Evolutionary conservation across 2,888 invertebrate species (phyloP), one percentile per base, ranked within the genome.

Genomic region (Acronicta leporina): DNA sequence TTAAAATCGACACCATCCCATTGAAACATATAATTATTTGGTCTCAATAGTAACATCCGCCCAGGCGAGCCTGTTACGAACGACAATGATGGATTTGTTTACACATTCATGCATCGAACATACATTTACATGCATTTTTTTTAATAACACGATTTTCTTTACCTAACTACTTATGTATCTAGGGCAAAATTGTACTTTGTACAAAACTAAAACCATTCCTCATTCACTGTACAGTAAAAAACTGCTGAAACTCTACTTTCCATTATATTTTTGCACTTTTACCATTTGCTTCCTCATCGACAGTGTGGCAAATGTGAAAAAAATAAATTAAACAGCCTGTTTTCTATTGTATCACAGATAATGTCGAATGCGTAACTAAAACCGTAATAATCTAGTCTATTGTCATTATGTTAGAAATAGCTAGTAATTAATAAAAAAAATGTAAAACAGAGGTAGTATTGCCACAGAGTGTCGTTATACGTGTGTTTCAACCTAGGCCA

Each of bases 131-230:
- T 88, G 88, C 90, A 87, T 77, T 85, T 81, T 82, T 83, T 87
- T 87, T 86, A 80, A 83, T 88, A 92, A 92, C 90, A 88, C 88
- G 86, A 85, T 87, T 87, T 85, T 56, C 80, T 88, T 92, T 89
- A 92, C 92, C 94, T 95, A 95, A 92, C 94, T 94, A 95, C 94
- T 94, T 94, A 94, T 89, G 91, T 87, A 81, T 89, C 91, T 94
- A 94, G 90, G 92, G 92, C 93, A 90, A 91, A 72, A 91, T 92
- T 94, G 94, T 94, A 95, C 94, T 95, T 94, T 89, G 94, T 95
- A 95, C 95, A 94, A 92, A 92, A 87, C 87, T 84, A 86, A 92
- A 92, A 90, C 89, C 89, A 86, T 89, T 83, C 85, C 75, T 72
- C 82, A 83, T 85, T 84, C 80, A 86, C 86, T 87, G 88, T 88